Evolutionary conservation across 2,113 vertebrate genomes (phyloP).

Genomic region (Microtus richardsoni): DNA sequence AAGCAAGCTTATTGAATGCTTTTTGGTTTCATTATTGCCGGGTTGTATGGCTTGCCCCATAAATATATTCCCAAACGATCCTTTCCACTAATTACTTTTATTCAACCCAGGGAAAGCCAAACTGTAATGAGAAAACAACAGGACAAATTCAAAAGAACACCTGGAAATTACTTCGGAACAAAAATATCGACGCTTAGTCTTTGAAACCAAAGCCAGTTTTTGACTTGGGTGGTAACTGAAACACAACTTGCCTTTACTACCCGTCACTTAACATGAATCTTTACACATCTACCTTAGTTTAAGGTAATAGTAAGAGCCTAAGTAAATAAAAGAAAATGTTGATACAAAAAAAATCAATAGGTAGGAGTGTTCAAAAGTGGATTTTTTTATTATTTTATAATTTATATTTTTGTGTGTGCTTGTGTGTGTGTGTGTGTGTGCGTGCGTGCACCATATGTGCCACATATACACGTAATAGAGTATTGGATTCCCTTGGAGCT

Average conservation of each 20-base stretch:
- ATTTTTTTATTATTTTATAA: not conserved
- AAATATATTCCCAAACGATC: not conserved
- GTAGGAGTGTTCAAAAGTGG: not conserved
- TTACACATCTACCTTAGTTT: not conserved
- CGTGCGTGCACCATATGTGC: not conserved
- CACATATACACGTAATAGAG: not conserved
- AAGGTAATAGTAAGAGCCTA: not conserved
- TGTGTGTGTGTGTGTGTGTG: not conserved
- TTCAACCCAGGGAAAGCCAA: not conserved
- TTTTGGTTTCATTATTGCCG: constrained; percentile 20
- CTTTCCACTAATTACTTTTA: not conserved
- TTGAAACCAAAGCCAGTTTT: not conserved
- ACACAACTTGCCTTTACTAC: not conserved
- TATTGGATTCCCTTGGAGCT: not conserved
- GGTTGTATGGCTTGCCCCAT: not conserved
- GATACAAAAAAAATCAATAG: not conserved
- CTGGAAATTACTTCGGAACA: not conserved
- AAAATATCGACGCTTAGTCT: not conserved
- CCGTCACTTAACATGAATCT: not conserved
- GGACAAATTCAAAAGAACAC: not conserved
- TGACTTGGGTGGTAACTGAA: not conserved
- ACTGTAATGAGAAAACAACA: not conserved
- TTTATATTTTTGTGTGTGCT: not conserved
- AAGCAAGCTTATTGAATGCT: not conserved
- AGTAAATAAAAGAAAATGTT: not conserved